Conservation (phyloP, 2,888 invertebrate genomes). For the Sphaerophoria taeniata region DNA sequence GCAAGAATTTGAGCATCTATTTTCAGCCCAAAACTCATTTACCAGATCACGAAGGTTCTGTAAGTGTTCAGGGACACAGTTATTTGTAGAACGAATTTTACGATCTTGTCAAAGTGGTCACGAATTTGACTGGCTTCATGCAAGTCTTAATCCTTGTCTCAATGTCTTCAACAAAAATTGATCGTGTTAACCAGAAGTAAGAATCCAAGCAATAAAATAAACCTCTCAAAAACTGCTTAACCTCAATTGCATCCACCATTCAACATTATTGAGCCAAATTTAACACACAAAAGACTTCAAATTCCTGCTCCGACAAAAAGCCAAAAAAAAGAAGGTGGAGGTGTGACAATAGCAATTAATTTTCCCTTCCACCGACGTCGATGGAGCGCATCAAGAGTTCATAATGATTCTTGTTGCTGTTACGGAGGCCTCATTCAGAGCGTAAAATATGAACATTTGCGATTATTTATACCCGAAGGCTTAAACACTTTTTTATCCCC, state of each 20-base stretch:
- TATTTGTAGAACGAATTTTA: no score
- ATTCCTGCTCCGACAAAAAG: background rate
- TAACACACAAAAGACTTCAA: conserved; percentile 52
- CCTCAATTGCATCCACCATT: background rate
- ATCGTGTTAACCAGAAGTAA: no score
- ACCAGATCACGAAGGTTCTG: no score
- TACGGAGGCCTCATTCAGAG: conserved; percentile 52
- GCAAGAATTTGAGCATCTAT: no score
- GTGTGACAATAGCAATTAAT: conserved; percentile 76
- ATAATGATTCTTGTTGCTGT: conserved; percentile 17
- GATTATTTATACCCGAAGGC: conserved; percentile 74
- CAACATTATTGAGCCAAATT: conserved; percentile 11
- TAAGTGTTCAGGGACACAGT: no score
- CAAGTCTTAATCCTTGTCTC: no score
- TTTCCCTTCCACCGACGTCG: conserved; percentile 34
- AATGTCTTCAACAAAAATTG: no score
- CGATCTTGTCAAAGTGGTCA: no score
- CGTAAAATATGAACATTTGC: conserved; percentile 71
- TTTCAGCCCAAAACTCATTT: no score
- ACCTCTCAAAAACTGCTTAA: conserved; percentile 35
- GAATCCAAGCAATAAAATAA: conserved; percentile 41
- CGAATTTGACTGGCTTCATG: no score
- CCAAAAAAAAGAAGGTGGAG: conserved; percentile 69
- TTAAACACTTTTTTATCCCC: conserved; percentile 57
- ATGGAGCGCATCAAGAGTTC: conserved; percentile 19